Conservation (phyloP, 1,140 invertebrate genomes). For the Tetramorium parvispinum region DNA sequence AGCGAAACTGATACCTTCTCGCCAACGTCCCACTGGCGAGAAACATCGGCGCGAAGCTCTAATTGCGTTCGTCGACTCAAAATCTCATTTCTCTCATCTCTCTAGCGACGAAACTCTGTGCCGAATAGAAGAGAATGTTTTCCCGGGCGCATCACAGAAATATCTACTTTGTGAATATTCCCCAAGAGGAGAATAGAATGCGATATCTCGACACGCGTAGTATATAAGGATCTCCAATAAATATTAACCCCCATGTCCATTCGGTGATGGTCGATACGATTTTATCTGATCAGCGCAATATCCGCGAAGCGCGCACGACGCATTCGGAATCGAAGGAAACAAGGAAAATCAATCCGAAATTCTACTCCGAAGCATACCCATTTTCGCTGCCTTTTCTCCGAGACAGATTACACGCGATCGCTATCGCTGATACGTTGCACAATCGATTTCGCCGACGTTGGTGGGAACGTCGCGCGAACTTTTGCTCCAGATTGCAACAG, state of each 20-base stretch:
- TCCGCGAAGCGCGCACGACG: not conserved
- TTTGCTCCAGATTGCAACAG: conserved; percentile 71
- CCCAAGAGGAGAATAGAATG: not conserved
- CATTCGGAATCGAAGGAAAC: conserved; percentile 17
- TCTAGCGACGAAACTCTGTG: not conserved
- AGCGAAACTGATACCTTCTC: not conserved
- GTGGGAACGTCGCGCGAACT: conserved; percentile 61
- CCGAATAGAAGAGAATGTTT: conserved; percentile 8
- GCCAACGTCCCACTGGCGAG: not conserved
- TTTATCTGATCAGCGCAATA: not conserved
- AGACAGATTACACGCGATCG: conserved; percentile 45
- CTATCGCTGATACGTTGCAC: conserved; percentile 57
- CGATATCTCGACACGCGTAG: not conserved
- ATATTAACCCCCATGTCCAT: conserved; percentile 26
- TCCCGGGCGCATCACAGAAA: not conserved
- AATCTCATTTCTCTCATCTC: conserved; percentile 28
- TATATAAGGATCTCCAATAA: conserved; percentile 18
- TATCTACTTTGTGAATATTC: conserved; percentile 15
- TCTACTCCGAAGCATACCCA: conserved; percentile 6
- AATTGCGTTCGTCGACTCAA: not conserved
- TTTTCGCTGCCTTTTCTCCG: conserved; percentile 30
- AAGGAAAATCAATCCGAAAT: conserved; percentile 34
- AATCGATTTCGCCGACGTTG: conserved; percentile 46
- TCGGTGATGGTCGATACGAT: not conserved
- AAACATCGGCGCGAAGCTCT: conserved; percentile 9